A percentile compares a stretch with the other conserved stretches of the same genome.
phyloP scores from a whole-genome alignment of 2,113 vertebrate genomes.

The Glaucomys volans region DNA sequence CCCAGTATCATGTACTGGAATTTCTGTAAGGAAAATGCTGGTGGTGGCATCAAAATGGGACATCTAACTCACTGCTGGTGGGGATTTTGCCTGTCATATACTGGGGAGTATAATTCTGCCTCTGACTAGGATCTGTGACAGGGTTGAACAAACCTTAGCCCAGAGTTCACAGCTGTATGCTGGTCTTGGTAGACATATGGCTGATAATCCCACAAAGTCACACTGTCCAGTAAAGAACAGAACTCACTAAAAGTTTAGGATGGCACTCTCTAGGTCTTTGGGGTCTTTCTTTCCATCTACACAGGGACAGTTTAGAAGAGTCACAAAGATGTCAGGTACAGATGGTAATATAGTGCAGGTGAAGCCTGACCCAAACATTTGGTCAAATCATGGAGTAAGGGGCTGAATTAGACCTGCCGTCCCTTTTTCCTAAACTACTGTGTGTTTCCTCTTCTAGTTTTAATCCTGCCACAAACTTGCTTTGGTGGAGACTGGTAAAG shows the following conservation, averaged over 20 bases:
- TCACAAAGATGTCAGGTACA: neutral
- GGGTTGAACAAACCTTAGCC: neutral
- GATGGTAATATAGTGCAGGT: neutral
- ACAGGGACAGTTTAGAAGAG: neutral
- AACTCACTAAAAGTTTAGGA: neutral
- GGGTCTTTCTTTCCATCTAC: neutral
- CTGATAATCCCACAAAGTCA: neutral
- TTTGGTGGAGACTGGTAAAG: neutral
- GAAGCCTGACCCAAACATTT: neutral
- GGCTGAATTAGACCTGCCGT: neutral
- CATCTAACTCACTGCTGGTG: neutral
- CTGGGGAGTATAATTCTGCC: neutral
- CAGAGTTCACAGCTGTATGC: neutral
- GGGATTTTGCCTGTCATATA: neutral
- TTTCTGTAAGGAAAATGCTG: slow-evolving; percentile 11
- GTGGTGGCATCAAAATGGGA: neutral
- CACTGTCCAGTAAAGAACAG: neutral
- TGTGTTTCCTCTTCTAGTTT: neutral
- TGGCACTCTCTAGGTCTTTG: neutral
- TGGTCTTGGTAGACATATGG: neutral
- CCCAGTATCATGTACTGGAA: neutral
- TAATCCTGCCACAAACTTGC: neutral
- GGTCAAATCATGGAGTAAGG: neutral
- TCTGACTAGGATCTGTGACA: neutral
- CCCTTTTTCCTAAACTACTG: neutral